Conservation (phyloP, 2,113 vertebrate species). For the Peucedramus taeniatus region DNA sequence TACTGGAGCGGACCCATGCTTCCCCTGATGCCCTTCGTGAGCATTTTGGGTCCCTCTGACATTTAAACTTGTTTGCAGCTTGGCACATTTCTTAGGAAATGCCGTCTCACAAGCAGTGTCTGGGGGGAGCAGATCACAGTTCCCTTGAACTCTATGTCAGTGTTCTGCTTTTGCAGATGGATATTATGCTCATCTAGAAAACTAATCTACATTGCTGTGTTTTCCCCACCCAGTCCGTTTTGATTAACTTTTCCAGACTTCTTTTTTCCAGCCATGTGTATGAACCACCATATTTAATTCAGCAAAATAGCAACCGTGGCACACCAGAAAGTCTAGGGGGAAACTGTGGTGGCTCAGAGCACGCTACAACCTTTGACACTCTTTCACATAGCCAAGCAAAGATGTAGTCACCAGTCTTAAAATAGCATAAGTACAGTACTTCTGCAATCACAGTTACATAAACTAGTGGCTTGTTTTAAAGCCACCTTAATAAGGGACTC, state of each 20-base stretch:
- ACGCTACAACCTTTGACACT: constrained; percentile 14
- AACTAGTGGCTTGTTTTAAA: constrained; percentile 41
- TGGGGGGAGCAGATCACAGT: background rate
- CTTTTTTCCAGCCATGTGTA: background rate
- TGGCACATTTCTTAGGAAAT: constrained; percentile 11
- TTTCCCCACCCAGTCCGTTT: background rate
- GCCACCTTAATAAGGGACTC: background rate
- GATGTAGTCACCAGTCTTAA: constrained; percentile 52
- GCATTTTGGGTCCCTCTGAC: background rate
- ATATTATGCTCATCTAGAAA: background rate
- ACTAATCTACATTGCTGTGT: background rate
- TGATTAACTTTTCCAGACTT: background rate
- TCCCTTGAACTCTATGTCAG: background rate
- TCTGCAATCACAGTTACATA: constrained; percentile 53
- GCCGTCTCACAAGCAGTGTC: background rate
- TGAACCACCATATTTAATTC: background rate
- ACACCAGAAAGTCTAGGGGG: background rate
- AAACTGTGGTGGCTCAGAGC: background rate
- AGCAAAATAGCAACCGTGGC: background rate
- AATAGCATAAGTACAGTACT: constrained; percentile 57
- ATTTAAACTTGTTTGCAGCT: background rate
- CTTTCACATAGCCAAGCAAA: constrained; percentile 46
- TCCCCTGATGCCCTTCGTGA: background rate
- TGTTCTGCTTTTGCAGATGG: background rate
- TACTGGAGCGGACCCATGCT: accelerated